Percentiles rank a stretch among this genome's conserved stretches.
Evolutionary conservation across 2,113 vertebrate genomes (phyloP).

Genomic region (Leptocoma aspasia): DNA sequence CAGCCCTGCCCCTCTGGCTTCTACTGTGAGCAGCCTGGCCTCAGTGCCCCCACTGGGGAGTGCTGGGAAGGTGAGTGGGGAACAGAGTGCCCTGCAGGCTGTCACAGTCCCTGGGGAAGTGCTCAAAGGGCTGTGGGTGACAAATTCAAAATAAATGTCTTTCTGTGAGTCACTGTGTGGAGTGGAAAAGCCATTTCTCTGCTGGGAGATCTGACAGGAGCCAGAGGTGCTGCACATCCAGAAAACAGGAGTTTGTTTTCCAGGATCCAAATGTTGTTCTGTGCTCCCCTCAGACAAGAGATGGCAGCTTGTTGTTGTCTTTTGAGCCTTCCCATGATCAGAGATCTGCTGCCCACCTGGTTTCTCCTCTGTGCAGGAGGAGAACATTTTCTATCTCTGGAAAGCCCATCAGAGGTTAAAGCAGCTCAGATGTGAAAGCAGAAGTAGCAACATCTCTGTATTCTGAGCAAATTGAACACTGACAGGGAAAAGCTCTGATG

Average conservation of each 20-base stretch:
- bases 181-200: neutral
- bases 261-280: neutral
- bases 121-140: neutral
- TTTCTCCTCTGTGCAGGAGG: neutral
- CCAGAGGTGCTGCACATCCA: neutral
- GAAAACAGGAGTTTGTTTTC: neutral
- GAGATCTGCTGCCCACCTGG: neutral
- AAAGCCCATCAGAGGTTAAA: neutral
- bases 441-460: neutral
- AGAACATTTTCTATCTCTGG: neutral
- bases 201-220: neutral
- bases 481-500: neutral
- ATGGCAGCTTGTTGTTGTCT: neutral
- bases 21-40: slow-evolving; percentile 79
- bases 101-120: neutral
- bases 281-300: neutral
- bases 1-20: slow-evolving; percentile 80
- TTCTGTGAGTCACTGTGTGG: neutral
- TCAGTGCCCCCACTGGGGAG: slow-evolving; percentile 76
- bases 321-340: neutral
- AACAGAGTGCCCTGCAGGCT: neutral
- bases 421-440: neutral
- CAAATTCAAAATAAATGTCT: neutral
- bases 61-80: slow-evolving; percentile 78
- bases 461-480: neutral